Evolutionary conservation across 2,888 invertebrate species (phyloP), one percentile per base, ranked within the genome.

Genomic region (Polydrusus cervinus): DNA sequence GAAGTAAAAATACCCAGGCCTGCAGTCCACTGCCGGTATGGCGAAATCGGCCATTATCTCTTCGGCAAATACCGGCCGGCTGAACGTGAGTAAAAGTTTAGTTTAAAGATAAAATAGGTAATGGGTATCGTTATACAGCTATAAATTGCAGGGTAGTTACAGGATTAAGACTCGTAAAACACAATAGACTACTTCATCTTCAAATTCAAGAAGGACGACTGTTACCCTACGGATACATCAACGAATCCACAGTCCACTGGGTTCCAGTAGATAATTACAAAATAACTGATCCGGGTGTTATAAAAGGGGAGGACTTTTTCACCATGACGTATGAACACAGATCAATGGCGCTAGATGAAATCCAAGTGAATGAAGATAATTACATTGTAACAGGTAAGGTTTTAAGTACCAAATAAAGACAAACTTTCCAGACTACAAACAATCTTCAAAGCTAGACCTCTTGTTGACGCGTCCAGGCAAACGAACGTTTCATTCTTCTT

Each of bases 291-390:
- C 78, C 83, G 1, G 86, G 88, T 18, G 90, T 94, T 0, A 84
- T 83, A 53, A 91, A 91, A 71, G 93, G 91, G 0, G 83, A 87
- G 0, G 95, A 96, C 83, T 96, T 93, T 85, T 94, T 94, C 82
- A 93, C 91, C 2, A 84, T 96, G 79, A 90, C 91, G 1, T 95
- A 93, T 88, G 93, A 93, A 82, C 90, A 90, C 78, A 89, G 96
- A 73, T 92, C 93, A 0, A 88, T 97, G 5, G 95, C 96, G 85
- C 87, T 97, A 81, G 96, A 96, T 83, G 94, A 95, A 82, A 87
- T 96, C 64, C 88, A 89, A 38, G 91, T 92, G 0, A 90, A 91
- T 0, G 84, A 87, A 7, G 85, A 87, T 3, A 92, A 92, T 77
- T 91, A 93, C 81, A 89, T 95, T 7, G 86, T 97, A 20, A 96